phyloP scores from a whole-genome alignment of 2,888 invertebrate species.

The Ormyrus rosae region DNA sequence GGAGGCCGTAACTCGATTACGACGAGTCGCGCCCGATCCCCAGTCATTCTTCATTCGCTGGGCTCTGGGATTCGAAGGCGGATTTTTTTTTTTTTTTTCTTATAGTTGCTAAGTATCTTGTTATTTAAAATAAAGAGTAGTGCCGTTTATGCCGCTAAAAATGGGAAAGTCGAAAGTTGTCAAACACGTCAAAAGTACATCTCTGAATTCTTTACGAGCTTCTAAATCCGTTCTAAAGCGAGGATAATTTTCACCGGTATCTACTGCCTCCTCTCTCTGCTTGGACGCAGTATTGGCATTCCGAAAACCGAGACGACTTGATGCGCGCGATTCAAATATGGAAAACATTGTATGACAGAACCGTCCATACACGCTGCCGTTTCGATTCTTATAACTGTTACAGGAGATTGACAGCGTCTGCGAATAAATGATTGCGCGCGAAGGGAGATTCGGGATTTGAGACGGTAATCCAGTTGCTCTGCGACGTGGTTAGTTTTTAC shows the following conservation, averaged over 20 bases:
- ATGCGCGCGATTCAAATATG: too few relatives aligned
- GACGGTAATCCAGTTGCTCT: too few relatives aligned
- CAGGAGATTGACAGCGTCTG: too few relatives aligned
- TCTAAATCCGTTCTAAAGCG: conserved; percentile 19
- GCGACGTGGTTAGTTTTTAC: too few relatives aligned
- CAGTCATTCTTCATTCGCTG: conserved; percentile 46
- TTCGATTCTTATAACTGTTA: too few relatives aligned
- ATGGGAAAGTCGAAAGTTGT: conserved; percentile 5
- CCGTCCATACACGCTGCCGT: too few relatives aligned
- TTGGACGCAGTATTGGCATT: conserved; percentile 14
- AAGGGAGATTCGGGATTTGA: too few relatives aligned
- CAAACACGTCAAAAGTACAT: neutral
- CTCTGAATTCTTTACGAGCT: conserved; percentile 8
- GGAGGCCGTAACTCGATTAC: conserved; percentile 57
- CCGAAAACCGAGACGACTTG: too few relatives aligned
- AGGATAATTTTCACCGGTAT: neutral
- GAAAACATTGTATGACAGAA: too few relatives aligned
- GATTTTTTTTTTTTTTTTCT: conserved; percentile 1
- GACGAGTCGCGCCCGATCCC: neutral
- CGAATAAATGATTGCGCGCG: too few relatives aligned
- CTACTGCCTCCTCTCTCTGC: neutral
- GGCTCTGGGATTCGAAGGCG: neutral
- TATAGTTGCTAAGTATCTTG: too few relatives aligned
- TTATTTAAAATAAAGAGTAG: too few relatives aligned
- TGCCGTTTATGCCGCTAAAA: neutral